Percentiles rank a stretch among this genome's conserved stretches.
These are phyloP conservation scores for Schizopygopsis malacanthus DNA, from an alignment of 2,797 vertebrate genomes.

Conservation along the genomic window DNA sequence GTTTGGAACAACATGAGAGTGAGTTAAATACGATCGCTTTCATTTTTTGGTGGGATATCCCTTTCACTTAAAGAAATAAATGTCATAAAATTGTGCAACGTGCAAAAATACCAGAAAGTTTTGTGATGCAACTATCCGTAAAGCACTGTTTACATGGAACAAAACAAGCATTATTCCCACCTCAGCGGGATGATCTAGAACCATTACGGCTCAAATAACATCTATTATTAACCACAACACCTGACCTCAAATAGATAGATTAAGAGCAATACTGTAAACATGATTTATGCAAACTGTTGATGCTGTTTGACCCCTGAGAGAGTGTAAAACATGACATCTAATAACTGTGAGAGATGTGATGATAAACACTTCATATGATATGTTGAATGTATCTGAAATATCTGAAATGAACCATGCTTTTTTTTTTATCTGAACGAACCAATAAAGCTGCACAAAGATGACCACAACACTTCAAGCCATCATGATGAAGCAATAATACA, in stretches of 20 bases:
- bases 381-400: not conserved
- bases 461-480: not conserved
- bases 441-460: not conserved
- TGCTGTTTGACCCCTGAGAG: not conserved
- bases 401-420: not conserved
- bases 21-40: not conserved
- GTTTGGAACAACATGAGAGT: not conserved
- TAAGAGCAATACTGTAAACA: not conserved
- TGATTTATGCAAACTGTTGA: not conserved
- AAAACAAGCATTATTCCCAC: not conserved
- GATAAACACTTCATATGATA: not conserved
- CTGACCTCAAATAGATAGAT: conserved; percentile 12
- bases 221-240: not conserved
- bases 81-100: accelerated
- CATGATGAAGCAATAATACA: not conserved
- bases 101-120: not conserved
- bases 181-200: not conserved
- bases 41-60: not conserved
- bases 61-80: not conserved
- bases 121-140: not conserved
- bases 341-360: not conserved
- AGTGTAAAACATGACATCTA: not conserved
- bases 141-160: not conserved
- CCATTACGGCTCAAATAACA: not conserved
- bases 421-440: not conserved